A percentile compares a stretch with the other conserved stretches of the same genome.
Conservation (phyloP, 2,797 vertebrate species). For the Australoheros facetus region DNA sequence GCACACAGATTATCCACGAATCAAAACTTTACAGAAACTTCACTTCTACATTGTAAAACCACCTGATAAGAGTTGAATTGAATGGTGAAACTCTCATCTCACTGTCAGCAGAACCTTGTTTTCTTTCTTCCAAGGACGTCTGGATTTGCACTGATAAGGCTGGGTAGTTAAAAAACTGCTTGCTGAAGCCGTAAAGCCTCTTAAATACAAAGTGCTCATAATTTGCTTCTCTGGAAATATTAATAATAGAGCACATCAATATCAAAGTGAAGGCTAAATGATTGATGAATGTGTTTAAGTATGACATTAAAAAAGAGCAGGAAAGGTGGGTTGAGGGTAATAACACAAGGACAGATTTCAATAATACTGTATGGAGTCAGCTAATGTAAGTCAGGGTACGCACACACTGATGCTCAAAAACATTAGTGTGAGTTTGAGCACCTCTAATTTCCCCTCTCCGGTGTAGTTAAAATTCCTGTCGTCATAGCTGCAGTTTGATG, state of each 20-base stretch:
- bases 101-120: slow-evolving; percentile 44
- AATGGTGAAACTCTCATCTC: slow-evolving; percentile 11
- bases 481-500: slow-evolving; percentile 61
- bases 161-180: slow-evolving; percentile 52
- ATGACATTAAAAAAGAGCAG: slow-evolving; percentile 26
- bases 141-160: slow-evolving; percentile 62
- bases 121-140: slow-evolving; percentile 61
- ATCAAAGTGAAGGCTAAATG: slow-evolving; percentile 29
- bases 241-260: slow-evolving; percentile 40
- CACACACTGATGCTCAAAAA: slow-evolving; percentile 18
- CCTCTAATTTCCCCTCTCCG: background rate
- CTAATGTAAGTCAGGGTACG: slow-evolving; percentile 9
- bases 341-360: slow-evolving; percentile 39
- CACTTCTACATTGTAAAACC: slow-evolving; percentile 15
- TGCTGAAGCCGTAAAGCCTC: slow-evolving; percentile 61
- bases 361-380: slow-evolving; percentile 12
- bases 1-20: slow-evolving; percentile 33
- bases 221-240: slow-evolving; percentile 58
- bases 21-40: slow-evolving; percentile 42
- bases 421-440: slow-evolving; percentile 16
- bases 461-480: slow-evolving; percentile 52
- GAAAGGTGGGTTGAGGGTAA: slow-evolving; percentile 18
- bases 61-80: background rate
- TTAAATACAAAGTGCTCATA: slow-evolving; percentile 59
- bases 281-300: slow-evolving; percentile 40